Evolutionary conservation across 2,888 invertebrate species (phyloP), one percentile per base, ranked within the genome.

Genomic region (Lithosia quadra): DNA sequence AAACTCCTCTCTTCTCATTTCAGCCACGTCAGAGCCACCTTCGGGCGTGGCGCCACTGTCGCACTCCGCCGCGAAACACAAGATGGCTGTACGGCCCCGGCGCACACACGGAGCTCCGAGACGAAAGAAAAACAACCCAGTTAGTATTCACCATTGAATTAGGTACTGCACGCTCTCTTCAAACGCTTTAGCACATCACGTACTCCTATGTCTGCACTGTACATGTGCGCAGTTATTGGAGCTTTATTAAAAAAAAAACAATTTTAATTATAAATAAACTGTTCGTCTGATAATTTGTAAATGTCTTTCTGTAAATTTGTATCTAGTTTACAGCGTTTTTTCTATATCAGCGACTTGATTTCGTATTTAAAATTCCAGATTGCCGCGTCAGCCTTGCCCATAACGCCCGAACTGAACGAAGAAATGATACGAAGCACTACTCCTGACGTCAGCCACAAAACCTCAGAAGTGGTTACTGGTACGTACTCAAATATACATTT

Each of bases 51-150:
- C 95, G 83, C 96, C 97, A 69, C 95, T 98, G 81, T 97, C 97
- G 85, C 97, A 98, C 91, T 97, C 97, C 72, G 98, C 97, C 61
- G 98, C 98, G 69, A 96, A 96, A 81, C 98, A 98, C 94, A 97
- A 97, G 92, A 97, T 97, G 95, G 96, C 97, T 63, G 96, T 98
- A 70, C 95, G 97, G 61, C 97, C 97, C 33, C 96, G 96, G 74
- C 96, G 97, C 81, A 97, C 97, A 70, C 97, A 97, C 88, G 97
- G 97, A 74, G 97, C 97, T 34, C 97, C 97, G 8, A 90, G 97
- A 63, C 95, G 97, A 83, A 96, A 96, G 89, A 95, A 96, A 88
- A 95, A 84, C 71, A 91, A 88, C 77, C 89, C 91, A 78, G 93
- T 93, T 73, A 88, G 90, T 87, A 72, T 73, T 68, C 33, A 69